Evolutionary conservation across 2,113 vertebrate genomes (phyloP).

Genomic region (Peucedramus taeniatus): DNA sequence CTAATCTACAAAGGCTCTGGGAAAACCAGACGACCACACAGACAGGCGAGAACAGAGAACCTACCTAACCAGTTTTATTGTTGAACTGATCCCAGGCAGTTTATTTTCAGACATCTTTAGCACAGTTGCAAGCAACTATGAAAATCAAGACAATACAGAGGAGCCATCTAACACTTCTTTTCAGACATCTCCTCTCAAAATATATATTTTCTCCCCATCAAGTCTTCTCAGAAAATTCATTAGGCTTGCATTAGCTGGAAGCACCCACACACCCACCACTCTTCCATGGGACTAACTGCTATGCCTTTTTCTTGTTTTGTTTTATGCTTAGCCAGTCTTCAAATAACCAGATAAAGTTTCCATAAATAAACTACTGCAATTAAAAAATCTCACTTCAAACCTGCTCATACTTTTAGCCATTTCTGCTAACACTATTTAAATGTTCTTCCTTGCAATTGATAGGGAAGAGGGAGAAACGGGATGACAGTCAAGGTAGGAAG

Average conservation of each 20-base stretch:
- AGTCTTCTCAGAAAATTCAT: not conserved
- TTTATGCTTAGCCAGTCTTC: not conserved
- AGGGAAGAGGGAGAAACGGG: fast-evolving
- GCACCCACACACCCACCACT: not conserved
- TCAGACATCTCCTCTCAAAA: not conserved
- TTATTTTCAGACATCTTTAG: not conserved
- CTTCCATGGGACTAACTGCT: not conserved
- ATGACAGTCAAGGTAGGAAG: not conserved
- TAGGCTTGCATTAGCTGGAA: not conserved
- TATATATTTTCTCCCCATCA: not conserved
- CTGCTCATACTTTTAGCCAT: not conserved
- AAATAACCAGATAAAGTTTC: not conserved
- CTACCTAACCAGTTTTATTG: constrained; percentile 27
- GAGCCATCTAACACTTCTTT: not conserved
- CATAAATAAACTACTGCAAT: not conserved
- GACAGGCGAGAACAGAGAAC: not conserved
- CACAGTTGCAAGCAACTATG: not conserved
- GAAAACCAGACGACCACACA: constrained; percentile 18
- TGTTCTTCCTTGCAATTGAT: not conserved
- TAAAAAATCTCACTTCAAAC: not conserved
- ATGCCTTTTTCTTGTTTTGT: not conserved
- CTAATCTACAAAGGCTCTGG: not conserved
- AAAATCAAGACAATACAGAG: not conserved
- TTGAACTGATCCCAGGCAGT: not conserved
- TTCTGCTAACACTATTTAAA: not conserved